Evolutionary conservation across 2,888 invertebrate species (phyloP), one percentile per base, ranked within the genome.

Genomic region (Metalampra italica): DNA sequence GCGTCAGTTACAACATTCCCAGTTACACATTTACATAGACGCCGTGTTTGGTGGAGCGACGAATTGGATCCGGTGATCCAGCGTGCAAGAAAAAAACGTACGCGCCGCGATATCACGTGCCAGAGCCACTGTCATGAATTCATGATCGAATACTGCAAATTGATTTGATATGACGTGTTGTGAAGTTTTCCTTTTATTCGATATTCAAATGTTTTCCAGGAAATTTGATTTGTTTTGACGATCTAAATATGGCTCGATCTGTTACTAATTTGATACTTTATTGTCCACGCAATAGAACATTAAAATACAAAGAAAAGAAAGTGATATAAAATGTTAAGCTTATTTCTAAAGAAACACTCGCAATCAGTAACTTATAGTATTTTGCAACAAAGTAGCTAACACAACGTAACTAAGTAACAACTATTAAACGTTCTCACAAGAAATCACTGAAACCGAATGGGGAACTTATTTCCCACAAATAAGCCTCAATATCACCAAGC

Each of bases 1-100:
- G 36, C 38, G 38, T 39, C 45, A 45, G 39, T 45, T 39, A 37
- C 46, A 46, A 15, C 32, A 30, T 13, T 30, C 40, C 42, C 41
- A 41, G 34, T 44, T 50, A 50, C 49, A 55, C 54, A 57, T 55
- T 59, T 52, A 55, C 54, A 54, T 54, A 54, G 46, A 51, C 53
- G 50, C 52, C 45, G 49, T 45, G 55, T 46, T 52, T 51, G 52
- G 15, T 51, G 50, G 41, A 49, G 54, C 57, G 52, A 22, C 44
- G 52, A 54, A 59, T 57, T 55, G 54, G 54, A 59, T 59, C 43
- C 45, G 49, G 22, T 51, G 46, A 41, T 43, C 47, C 54, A 51
- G 43, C 49, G 48, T 49, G 14, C 42, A 43, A 42, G 37, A 42
- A 38, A 43, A 46, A 36, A 46, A 38, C 46, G 15, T 39, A 38